A percentile compares a stretch with the other conserved stretches of the same genome.
Evolutionary conservation across 2,113 vertebrate genomes (phyloP).

Genomic region (Agelaius phoeniceus): DNA sequence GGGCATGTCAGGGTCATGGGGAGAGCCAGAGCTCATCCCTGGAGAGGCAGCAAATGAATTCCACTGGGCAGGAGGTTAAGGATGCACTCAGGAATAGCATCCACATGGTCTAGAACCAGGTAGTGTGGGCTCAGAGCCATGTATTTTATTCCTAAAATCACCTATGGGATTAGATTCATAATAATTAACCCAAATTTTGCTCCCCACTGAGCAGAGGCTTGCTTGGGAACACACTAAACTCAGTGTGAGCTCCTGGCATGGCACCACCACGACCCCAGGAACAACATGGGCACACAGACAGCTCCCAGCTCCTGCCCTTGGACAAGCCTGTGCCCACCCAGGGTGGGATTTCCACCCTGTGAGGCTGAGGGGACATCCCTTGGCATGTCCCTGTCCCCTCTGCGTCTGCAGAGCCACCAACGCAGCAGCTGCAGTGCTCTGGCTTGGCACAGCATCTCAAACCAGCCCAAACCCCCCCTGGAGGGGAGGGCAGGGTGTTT

Average conservation of each 20-base stretch:
- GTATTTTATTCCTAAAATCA: neutral
- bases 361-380: neutral
- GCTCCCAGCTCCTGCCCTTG: neutral
- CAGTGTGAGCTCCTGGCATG: rapidly evolving
- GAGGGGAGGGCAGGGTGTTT: neutral
- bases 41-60: neutral
- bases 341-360: neutral
- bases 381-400: neutral
- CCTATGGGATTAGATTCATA: too few species aligned
- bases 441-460: rapidly evolving
- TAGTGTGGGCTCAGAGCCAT: neutral
- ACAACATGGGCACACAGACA: rapidly evolving
- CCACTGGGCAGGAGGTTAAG: neutral
- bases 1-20: rapidly evolving
- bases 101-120: neutral
- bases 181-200: neutral
- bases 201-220: neutral
- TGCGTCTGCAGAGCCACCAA: rapidly evolving
- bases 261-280: neutral
- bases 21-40: neutral
- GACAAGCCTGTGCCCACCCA: neutral
- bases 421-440: rapidly evolving
- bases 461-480: neutral
- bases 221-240: neutral
- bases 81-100: neutral